These are phyloP conservation scores for Pyrgus malvae DNA, from an alignment of 2,888 invertebrate species.

Conservation along the genomic window DNA sequence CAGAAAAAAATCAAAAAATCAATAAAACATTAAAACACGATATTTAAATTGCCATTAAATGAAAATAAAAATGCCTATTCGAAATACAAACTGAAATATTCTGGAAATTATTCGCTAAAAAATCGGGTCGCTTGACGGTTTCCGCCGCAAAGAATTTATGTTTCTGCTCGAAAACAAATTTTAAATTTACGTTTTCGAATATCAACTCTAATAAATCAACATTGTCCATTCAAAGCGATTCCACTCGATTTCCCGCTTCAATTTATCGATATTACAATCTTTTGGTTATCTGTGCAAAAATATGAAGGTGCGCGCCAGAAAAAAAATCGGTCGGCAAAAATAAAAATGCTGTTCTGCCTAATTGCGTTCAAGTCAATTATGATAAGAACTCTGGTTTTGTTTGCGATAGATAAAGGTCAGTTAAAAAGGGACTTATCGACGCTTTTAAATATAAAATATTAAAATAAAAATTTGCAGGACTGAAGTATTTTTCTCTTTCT, in stretches of 20 bases:
- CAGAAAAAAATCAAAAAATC: conserved; percentile 7
- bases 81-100: conserved; percentile 11
- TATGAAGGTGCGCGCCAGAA: conserved; percentile 38
- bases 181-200: conserved; percentile 34
- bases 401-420: conserved; percentile 34
- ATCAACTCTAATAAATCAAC: conserved; percentile 46
- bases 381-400: conserved; percentile 33
- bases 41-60: conserved; percentile 35
- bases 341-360: conserved; percentile 32
- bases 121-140: conserved; percentile 27
- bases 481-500: too few relatives aligned
- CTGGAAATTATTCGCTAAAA: conserved; percentile 29
- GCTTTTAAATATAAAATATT: too few relatives aligned
- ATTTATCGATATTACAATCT: conserved; percentile 44
- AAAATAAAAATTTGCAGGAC: too few relatives aligned
- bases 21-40: conserved; percentile 7
- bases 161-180: conserved; percentile 33
- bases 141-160: conserved; percentile 38
- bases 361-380: conserved; percentile 38
- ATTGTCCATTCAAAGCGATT: conserved; percentile 45
- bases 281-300: conserved; percentile 44
- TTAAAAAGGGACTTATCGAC: too few relatives aligned
- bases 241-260: conserved; percentile 45
- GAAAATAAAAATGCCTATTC: too few relatives aligned
- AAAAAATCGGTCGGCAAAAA: conserved; percentile 29